phyloP scores from a whole-genome alignment of 2,113 vertebrate species.

The Chrysochloris asiatica region DNA sequence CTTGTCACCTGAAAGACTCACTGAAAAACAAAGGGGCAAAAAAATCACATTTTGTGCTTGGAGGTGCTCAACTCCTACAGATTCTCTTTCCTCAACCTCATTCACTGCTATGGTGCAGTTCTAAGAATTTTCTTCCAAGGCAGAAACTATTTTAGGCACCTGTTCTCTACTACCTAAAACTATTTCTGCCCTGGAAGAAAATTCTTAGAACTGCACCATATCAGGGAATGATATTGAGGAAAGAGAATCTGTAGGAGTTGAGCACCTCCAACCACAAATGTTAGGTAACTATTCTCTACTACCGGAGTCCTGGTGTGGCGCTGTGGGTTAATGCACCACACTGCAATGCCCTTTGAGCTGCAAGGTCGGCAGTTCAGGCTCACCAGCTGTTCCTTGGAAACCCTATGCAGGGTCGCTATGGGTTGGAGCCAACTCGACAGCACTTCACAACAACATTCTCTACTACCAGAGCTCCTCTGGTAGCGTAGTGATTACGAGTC shows the following conservation, averaged over 20 bases:
- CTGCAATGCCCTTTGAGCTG: too few species aligned
- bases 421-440: too few species aligned
- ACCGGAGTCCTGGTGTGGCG: too few species aligned
- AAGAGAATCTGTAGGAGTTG: not conserved
- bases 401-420: too few species aligned
- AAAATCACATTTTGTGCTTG: not conserved
- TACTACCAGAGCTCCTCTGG: too few species aligned
- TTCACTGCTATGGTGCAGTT: not conserved
- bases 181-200: not conserved
- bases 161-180: not conserved
- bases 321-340: too few species aligned
- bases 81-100: not conserved
- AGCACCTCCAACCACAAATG: constrained; percentile 8
- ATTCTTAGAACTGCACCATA: not conserved
- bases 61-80: not conserved
- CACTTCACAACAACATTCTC: too few species aligned
- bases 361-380: too few species aligned
- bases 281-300: too few species aligned
- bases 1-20: not conserved
- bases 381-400: too few species aligned
- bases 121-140: not conserved
- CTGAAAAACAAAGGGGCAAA: not conserved
- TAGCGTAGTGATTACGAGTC: too few species aligned
- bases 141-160: constrained; percentile 5
- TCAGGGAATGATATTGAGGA: not conserved